Evolutionary conservation across 2,888 invertebrate genomes (phyloP), one percentile per base, ranked within the genome.

Genomic region (Acleris cristana): DNA sequence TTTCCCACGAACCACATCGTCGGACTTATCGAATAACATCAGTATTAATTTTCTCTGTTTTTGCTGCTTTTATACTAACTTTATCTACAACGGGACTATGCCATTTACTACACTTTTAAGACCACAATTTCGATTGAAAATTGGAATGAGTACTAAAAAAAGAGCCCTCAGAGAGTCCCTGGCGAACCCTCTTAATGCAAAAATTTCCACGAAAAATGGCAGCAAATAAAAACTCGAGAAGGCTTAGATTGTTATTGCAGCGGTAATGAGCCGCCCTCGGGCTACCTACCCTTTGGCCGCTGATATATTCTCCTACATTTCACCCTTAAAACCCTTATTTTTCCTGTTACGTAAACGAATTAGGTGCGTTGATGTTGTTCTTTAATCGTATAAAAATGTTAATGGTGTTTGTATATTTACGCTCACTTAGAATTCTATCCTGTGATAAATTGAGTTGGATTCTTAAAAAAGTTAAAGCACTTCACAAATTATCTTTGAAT

Each of bases 161-260:
- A 40, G 40, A 40, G 40, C 10, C 10, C 14, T 14, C 12, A 40
- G 14, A 40, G 40, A 18, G 0, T n/a, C 48, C 18, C 48, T 18
- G 6, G n/a, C 7, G 48, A 48, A 34, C 54, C 18, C 26, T 16
- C n/a, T 23, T 48, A 48, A 45, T 16, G 26, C 26, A 19, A 45
- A 14, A 34, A 40, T 19, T 55, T 55, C 8, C 23, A 53, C 10
- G 18, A 55, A 55, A 53, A 55, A 55, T 40, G 8, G 55, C 55
- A 12, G 6, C 53, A 16, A 53, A 26, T 53, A 40, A 55, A 30
- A 55, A 40, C 10, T 40, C 40, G 12, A 55, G 55, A 19, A 55
- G 45, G 45, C 34, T 64, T 56, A 60, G 56, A 69, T 64, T 69
- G 69, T 69, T 69, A 60, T 69, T 65, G 56, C 45, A 45, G 19